These are phyloP conservation scores for Ichneumoninae sp. DNA, from an alignment of 2,888 invertebrate species.

Conservation along the genomic window DNA sequence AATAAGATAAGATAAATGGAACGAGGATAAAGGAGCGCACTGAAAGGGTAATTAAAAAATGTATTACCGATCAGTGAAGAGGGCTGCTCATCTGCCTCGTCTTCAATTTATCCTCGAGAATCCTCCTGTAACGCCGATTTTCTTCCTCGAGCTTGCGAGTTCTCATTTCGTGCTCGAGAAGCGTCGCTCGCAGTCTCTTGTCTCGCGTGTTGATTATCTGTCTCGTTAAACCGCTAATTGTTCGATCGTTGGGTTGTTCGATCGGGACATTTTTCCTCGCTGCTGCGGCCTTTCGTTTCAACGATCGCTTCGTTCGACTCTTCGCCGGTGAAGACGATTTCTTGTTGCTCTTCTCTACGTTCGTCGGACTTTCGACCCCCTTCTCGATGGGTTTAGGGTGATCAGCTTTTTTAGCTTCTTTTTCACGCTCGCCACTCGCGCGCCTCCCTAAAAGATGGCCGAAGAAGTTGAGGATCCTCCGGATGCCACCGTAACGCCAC, in stretches of 20 bases:
- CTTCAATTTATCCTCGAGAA: constrained; percentile 51
- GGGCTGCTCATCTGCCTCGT: constrained; percentile 71
- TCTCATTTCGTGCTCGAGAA: constrained; percentile 65
- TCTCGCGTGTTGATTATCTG: constrained; percentile 58
- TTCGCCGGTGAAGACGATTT: neutral
- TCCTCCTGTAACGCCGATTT: constrained; percentile 44
- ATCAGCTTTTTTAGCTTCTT: constrained; percentile 17
- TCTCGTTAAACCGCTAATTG: constrained; percentile 23
- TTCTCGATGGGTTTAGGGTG: neutral
- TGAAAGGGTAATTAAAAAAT: neutral
- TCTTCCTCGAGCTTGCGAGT: constrained; percentile 60
- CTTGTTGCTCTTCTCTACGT: neutral
- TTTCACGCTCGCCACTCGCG: neutral
- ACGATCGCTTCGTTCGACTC: constrained; percentile 26
- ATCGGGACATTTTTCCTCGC: constrained; percentile 3
- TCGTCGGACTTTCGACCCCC: neutral
- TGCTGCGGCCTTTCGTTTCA: constrained; percentile 5
- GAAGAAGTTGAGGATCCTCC: constrained; percentile 61
- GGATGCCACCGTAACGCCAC: constrained; percentile 34
- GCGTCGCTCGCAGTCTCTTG: constrained; percentile 67
- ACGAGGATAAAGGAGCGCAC: neutral
- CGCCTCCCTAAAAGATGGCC: constrained; percentile 49
- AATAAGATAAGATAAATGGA: neutral
- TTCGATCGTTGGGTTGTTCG: neutral
- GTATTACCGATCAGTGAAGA: constrained; percentile 62